phyloP scores from a whole-genome alignment of 2,797 vertebrate genomes.

The Sparus aurata region DNA sequence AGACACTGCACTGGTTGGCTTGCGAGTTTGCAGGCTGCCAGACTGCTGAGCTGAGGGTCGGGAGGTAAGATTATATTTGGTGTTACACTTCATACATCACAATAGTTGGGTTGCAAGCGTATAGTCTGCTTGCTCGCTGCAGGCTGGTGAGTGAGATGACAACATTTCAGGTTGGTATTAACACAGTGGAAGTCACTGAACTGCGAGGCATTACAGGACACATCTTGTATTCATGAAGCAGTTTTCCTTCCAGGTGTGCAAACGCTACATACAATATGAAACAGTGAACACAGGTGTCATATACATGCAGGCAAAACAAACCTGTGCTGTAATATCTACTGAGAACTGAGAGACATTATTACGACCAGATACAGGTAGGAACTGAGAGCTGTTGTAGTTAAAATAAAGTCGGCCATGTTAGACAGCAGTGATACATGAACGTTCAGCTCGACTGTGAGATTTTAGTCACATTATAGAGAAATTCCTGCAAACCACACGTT shows the following conservation, averaged over 20 bases:
- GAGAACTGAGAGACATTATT: background rate
- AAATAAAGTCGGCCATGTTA: too few relatives aligned
- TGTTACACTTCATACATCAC: conserved; percentile 30
- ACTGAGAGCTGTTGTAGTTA: background rate
- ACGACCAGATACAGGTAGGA: background rate
- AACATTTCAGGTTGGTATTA: conserved; percentile 10
- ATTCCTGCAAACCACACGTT: background rate
- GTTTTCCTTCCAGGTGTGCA: background rate
- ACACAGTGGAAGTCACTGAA: background rate
- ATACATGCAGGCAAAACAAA: background rate
- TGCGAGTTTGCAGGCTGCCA: conserved; percentile 37
- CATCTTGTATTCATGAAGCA: too few relatives aligned
- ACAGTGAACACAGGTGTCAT: background rate
- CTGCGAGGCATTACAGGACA: background rate
- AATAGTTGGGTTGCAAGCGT: conserved; percentile 7
- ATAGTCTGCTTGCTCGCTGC: conserved; percentile 15
- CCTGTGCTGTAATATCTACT: background rate
- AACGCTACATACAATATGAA: too few relatives aligned
- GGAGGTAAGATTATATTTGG: conserved; percentile 24
- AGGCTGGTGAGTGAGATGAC: conserved; percentile 5
- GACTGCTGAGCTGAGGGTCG: conserved; percentile 22
- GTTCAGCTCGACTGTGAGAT: background rate
- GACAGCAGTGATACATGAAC: background rate
- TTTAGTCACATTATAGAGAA: background rate
- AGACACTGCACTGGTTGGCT: conserved; percentile 29